Evolutionary conservation across 2,113 vertebrate genomes (phyloP).

Genomic region (Benitochromis conjunctus): DNA sequence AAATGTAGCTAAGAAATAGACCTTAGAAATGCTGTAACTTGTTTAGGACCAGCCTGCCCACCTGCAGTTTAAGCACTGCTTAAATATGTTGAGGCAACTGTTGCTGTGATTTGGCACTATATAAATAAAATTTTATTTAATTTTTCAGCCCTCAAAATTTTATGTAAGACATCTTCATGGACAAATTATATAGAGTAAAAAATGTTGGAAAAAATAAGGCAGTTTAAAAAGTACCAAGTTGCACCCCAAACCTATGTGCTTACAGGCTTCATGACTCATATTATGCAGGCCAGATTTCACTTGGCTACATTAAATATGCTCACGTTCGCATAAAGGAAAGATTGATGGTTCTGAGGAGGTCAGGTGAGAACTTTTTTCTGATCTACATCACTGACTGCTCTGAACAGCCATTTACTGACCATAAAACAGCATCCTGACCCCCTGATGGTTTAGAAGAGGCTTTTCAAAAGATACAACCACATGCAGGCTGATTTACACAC

Average conservation of each 20-base stretch:
- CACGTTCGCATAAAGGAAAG: background rate
- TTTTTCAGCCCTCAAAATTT: background rate
- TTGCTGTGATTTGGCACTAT: background rate
- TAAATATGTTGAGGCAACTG: background rate
- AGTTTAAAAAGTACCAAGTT: background rate
- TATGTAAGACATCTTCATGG: background rate
- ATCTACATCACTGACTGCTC: background rate
- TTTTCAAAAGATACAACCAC: background rate
- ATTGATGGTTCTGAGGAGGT: background rate
- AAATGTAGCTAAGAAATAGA: background rate
- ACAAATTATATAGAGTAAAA: background rate
- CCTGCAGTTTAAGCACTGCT: background rate
- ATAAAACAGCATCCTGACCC: background rate
- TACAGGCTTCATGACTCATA: background rate
- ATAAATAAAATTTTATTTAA: background rate
- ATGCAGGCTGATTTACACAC: background rate
- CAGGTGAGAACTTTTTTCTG: no score
- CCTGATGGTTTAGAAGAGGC: background rate
- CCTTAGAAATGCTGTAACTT: background rate
- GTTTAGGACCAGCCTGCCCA: background rate
- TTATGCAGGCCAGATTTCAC: background rate
- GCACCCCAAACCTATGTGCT: background rate
- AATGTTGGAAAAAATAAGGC: background rate
- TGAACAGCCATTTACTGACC: background rate
- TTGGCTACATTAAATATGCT: background rate